phyloP scores from a whole-genome alignment of 2,797 vertebrate species.

The Naso thynnoides region DNA sequence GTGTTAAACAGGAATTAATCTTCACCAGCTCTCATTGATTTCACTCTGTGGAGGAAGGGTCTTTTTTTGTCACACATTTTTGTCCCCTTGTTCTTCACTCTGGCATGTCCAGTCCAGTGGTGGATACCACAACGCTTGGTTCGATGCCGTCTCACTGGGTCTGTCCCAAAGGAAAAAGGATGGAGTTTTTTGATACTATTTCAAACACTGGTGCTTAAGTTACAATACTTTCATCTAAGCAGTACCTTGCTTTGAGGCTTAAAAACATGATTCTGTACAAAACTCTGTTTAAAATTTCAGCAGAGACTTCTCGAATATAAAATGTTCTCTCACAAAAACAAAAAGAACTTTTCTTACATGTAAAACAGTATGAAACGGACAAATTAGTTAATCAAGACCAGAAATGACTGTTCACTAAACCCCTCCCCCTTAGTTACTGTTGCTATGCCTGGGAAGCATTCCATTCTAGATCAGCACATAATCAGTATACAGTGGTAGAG shows the following conservation, averaged over 20 bases:
- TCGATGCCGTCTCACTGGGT: not conserved
- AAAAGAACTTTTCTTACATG: not conserved
- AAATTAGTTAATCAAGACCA: not conserved
- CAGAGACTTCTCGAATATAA: not conserved
- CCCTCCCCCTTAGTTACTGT: constrained; percentile 3
- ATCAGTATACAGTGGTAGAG: not conserved
- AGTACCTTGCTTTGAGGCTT: not conserved
- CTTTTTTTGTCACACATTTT: constrained; percentile 36
- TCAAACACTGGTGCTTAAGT: not conserved
- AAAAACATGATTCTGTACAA: not conserved
- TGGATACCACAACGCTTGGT: not conserved
- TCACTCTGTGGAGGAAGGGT: constrained; percentile 46
- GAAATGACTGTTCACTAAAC: not conserved
- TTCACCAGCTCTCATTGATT: constrained; percentile 64
- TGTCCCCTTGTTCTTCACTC: constrained; percentile 15
- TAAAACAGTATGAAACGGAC: not conserved
- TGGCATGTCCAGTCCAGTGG: constrained; percentile 1
- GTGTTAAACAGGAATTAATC: constrained; percentile 72
- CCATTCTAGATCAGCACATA: not conserved
- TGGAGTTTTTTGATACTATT: not conserved
- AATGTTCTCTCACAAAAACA: not conserved
- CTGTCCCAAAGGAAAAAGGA: not conserved
- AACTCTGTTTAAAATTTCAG: not conserved
- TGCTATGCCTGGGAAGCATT: not conserved
- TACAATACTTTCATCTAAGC: not conserved